Evolutionary conservation across 2,888 invertebrate species (phyloP).

Genomic region (Pilophorus perplexus): DNA sequence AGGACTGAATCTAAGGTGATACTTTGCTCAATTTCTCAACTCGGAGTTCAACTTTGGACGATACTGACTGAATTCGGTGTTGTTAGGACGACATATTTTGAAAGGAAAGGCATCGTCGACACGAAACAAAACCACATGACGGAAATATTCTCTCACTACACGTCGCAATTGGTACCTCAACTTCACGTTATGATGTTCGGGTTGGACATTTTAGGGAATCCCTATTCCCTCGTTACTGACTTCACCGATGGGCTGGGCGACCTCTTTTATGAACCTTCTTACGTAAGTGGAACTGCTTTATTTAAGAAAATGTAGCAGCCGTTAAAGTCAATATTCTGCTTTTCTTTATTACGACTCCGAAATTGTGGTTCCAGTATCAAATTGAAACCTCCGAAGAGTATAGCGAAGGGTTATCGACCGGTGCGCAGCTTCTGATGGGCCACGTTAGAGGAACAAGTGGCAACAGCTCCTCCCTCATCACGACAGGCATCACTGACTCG

Average conservation of each 20-base stretch:
- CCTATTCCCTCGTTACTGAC: constrained; percentile 65
- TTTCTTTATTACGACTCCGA: not conserved
- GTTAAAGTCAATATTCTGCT: too few relatives aligned
- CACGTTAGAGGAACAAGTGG: constrained; percentile 54
- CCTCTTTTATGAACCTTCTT: constrained; percentile 62
- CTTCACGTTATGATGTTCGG: constrained; percentile 76
- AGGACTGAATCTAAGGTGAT: constrained; percentile 63
- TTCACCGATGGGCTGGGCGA: constrained; percentile 62
- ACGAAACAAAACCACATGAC: constrained; percentile 56
- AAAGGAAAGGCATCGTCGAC: constrained; percentile 60
- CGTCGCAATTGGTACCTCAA: constrained; percentile 72
- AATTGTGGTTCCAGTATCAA: constrained; percentile 22
- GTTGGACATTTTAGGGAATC: constrained; percentile 75
- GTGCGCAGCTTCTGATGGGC: constrained; percentile 55
- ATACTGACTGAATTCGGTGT: too few relatives aligned
- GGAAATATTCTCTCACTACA: constrained; percentile 64
- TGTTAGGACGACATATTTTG: constrained; percentile 67
- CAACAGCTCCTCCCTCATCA: constrained; percentile 53
- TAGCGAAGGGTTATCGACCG: constrained; percentile 54
- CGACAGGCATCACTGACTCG: constrained; percentile 55
- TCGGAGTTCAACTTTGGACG: not conserved
- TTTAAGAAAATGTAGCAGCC: too few relatives aligned
- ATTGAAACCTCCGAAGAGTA: constrained; percentile 55
- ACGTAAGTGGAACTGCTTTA: constrained; percentile 56
- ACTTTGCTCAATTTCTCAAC: constrained; percentile 44